Conservation (phyloP, 2,113 vertebrate species). For the Psilopogon haemacephalus region DNA sequence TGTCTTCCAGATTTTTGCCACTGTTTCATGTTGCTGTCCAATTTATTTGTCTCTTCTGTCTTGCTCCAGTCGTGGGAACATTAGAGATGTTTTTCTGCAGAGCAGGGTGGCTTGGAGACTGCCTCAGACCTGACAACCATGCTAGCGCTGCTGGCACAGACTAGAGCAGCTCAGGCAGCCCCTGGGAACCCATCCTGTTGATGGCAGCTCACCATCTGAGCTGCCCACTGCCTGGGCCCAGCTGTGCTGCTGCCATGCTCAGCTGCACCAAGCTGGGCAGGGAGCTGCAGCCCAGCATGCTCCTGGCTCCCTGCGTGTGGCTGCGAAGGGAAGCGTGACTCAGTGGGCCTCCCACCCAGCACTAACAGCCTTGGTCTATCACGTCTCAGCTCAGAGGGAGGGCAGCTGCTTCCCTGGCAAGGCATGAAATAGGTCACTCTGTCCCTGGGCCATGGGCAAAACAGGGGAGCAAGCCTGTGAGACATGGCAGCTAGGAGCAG, state of each 20-base stretch:
- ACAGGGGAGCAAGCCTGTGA: rapidly evolving
- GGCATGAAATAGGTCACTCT: background rate
- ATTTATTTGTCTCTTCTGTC: constrained; percentile 43
- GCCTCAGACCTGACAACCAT: constrained; percentile 35
- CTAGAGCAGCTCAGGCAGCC: too few relatives aligned
- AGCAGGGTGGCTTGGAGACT: background rate
- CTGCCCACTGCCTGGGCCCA: background rate
- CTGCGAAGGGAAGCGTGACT: background rate
- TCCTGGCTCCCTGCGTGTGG: rapidly evolving
- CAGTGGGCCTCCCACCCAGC: constrained; percentile 15
- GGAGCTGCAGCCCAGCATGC: background rate
- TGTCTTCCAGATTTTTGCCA: constrained; percentile 56
- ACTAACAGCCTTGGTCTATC: constrained; percentile 21
- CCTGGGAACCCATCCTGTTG: background rate
- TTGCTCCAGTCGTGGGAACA: constrained; percentile 8
- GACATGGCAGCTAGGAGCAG: background rate
- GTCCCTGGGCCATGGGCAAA: rapidly evolving
- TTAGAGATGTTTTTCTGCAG: constrained; percentile 39
- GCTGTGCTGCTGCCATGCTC: rapidly evolving
- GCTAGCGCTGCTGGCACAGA: background rate
- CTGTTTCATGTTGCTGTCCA: constrained; percentile 12
- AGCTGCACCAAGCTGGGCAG: rapidly evolving
- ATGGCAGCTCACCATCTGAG: constrained; percentile 2
- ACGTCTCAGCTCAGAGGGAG: background rate
- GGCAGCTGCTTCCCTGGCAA: background rate